Evolutionary conservation across 2,888 invertebrate species (phyloP).

Genomic region (Acanthopleura granulata): DNA sequence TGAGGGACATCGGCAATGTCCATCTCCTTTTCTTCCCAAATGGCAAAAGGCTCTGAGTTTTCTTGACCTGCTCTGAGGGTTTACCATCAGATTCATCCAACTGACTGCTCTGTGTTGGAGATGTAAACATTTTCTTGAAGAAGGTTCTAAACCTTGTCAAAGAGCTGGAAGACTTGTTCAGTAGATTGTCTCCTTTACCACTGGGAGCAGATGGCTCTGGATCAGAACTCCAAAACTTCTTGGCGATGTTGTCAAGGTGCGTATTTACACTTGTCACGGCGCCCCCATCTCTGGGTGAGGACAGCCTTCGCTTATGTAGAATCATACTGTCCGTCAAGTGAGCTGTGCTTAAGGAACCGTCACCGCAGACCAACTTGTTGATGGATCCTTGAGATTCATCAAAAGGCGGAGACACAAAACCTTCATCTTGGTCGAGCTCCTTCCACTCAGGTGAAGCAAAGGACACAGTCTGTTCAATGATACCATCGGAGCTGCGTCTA

Average conservation of each 20-base stretch:
- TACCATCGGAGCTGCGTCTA: too few relatives aligned
- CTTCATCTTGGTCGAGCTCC: too few relatives aligned
- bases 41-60: neutral
- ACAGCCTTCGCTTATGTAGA: conserved; percentile 1
- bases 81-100: neutral
- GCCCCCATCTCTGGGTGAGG: neutral
- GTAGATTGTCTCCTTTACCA: neutral
- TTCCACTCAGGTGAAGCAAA: too few relatives aligned
- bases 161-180: neutral
- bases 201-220: neutral
- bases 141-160: neutral
- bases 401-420: neutral
- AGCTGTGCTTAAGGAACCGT: neutral
- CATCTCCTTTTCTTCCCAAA: neutral
- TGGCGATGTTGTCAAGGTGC: neutral
- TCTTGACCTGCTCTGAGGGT: too few relatives aligned
- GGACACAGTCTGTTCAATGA: too few relatives aligned
- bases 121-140: neutral
- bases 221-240: too few relatives aligned
- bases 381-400: neutral
- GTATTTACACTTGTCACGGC: neutral
- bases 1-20: neutral
- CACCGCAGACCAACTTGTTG: neutral
- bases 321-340: conserved; percentile 11
- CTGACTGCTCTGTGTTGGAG: neutral